Base-by-base conservation (phyloP, 64 coral and sea anemone genomes). In the Porites australiensis region DNA sequence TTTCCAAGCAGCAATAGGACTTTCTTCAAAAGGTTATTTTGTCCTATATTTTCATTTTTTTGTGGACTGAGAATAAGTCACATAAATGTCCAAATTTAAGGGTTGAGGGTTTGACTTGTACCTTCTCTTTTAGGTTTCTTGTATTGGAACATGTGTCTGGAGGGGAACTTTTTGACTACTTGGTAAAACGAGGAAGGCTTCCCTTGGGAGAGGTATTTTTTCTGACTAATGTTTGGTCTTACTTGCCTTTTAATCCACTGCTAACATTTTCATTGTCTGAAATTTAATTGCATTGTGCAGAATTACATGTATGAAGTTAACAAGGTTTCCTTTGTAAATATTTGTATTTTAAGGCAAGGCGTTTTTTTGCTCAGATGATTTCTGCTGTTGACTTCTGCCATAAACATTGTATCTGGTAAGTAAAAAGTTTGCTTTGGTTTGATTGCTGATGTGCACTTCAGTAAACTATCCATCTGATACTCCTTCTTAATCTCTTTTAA, bases 381-480 rank as follows among this genome's bases (percentile, higher is more conserved):
- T 98, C 96, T 23, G 96, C 96, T 51, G 93, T 98, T 23, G 94
- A 98, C 68, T 98, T 98, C 85, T 98, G 96, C 63, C 96, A 98
- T 72, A 98, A 88, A 52, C 96, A 98, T 68, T 98, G 96, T 73
- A 84, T 98, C 58, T 98, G 96, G 96, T 98, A 57, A 9, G 54
- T 57, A 57, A 57, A 12, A 57, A 57, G 54, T 57, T 57, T 82
- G 16, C 13, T 82, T 8, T 4, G 44, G 14, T 53, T 43, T 11
- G 77, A 79, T 9, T 79, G 7, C 3, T 6, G 12, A 19, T 37
- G 27, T 37, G 27, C 27, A 37, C 27, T 37, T 37, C 27, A 0
- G 27, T 37, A 37, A 37, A 37, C 27, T 37, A 37, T 37, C 27
- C 27, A 37, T 37, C 27, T 37, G 27, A 37, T 37, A 37, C 27